A percentile compares a stretch with the other conserved stretches of the same genome.
Conservation (phyloP, 2,113 vertebrate genomes). For the Oreochromis niloticus region DNA sequence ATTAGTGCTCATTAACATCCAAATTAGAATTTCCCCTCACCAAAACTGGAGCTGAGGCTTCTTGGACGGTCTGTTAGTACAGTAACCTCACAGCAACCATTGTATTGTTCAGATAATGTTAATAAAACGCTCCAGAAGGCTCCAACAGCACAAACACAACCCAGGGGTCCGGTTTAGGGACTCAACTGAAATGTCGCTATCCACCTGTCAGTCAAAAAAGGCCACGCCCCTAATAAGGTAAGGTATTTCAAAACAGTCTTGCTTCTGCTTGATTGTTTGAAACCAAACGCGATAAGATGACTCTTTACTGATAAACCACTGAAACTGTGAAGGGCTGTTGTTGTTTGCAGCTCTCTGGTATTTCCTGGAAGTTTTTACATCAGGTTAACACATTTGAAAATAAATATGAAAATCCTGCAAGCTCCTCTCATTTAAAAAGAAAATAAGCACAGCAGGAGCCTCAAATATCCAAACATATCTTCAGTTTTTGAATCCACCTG, state of each 20-base stretch:
- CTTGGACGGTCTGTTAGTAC: neutral
- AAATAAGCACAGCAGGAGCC: neutral
- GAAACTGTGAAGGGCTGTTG: neutral
- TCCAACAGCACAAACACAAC: neutral
- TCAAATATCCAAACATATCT: neutral
- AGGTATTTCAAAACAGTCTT: neutral
- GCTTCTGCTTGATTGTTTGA: neutral
- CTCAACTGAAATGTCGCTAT: neutral
- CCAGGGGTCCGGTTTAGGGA: neutral
- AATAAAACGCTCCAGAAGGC: neutral
- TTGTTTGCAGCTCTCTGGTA: neutral
- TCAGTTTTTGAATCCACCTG: neutral
- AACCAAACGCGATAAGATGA: neutral
- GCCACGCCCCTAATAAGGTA: neutral
- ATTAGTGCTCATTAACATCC: neutral
- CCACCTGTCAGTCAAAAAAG: neutral
- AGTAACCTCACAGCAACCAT: neutral
- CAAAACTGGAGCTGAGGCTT: neutral
- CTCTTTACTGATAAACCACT: neutral
- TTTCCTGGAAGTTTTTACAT: neutral
- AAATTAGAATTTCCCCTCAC: neutral
- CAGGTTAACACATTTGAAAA: neutral
- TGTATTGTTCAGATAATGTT: neutral
- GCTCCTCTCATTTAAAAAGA: neutral
- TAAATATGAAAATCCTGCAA: neutral